Base-by-base conservation (phyloP, 2,797 vertebrate genomes). In the Gobionotothen gibberifrons region DNA sequence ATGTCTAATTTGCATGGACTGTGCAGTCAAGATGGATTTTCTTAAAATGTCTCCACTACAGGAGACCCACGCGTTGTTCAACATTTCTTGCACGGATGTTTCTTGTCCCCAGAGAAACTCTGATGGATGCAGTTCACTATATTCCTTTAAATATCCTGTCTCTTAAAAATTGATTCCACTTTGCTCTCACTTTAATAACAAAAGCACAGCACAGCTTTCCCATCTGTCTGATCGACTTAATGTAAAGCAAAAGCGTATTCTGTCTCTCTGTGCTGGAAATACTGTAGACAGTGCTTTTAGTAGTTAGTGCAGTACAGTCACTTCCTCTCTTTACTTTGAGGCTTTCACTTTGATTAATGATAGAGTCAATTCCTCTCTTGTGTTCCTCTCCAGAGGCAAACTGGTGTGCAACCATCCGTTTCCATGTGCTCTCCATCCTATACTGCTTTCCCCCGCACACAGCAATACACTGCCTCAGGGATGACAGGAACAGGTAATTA, bases 321-420 rank as follows among this genome's bases (percentile, higher is more conserved):
- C 78, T 70, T 72, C 76, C 74, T 82, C 53, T 56, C 74, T 81
- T 82, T 76, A 70, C 82, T 87, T 72, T 82, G 69, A 81, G 76
- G 67, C 89, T 89, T 85, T 89, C 84, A 76, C 57, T 75, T 72
- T 91, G 89, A 93, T 91, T 89, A 86, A 90, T 83, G 82, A 76
- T 26, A 14, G 66, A 80, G 76, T 74, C 64, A 2, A 56, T 72
- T 54, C 69, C 53, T 79, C 61, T 67, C 60, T 61, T 62, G 51
- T 70, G 65, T 76, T 65, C 49, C 73, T 73, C 72, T 76, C 58
- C 44, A 55, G 55, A 78, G 78, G 62, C 71, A 78, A 85, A 78
- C 43, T 13, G 0, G 63, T 65, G 67, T 64, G 56, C 44, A 87
- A 46, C 55, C 82, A 85, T 91, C 72, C 73, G 76, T 89, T 88